phyloP scores from a whole-genome alignment of 2,888 invertebrate genomes.

The Mimumesa dahlbomi region DNA sequence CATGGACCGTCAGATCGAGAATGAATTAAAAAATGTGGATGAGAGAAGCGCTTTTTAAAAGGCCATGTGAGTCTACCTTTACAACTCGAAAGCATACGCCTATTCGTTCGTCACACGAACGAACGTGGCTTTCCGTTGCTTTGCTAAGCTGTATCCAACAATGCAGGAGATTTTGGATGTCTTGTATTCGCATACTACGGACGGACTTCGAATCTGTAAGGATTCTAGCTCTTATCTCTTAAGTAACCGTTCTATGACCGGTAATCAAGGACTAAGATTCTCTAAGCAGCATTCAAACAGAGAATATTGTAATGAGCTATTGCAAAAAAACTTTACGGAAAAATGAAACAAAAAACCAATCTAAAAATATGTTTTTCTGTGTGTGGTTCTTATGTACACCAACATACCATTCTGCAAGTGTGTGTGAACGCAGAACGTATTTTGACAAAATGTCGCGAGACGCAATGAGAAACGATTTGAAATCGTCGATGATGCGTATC shows the following conservation, averaged over 20 bases:
- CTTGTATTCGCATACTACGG: constrained; percentile 18
- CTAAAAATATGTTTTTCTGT: constrained; percentile 78
- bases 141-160: constrained; percentile 11
- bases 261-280: constrained; percentile 58
- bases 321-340: constrained; percentile 69
- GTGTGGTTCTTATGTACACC: constrained; percentile 84
- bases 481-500: constrained; percentile 24
- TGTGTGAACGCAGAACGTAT: constrained; percentile 75
- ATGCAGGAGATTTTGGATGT: constrained; percentile 10
- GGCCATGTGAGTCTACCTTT: constrained; percentile 53
- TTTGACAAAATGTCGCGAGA: constrained; percentile 65
- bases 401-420: constrained; percentile 85
- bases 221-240: constrained; percentile 39
- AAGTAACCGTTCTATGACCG: constrained; percentile 41
- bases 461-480: neutral
- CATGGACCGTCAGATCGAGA: constrained; percentile 62
- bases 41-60: constrained; percentile 56
- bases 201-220: constrained; percentile 37
- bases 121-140: constrained; percentile 11
- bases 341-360: constrained; percentile 74
- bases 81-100: constrained; percentile 49
- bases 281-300: constrained; percentile 78
- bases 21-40: constrained; percentile 65
- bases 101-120: constrained; percentile 18
- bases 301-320: constrained; percentile 65